Percentiles rank a stretch among this genome's conserved stretches.
Evolutionary conservation across 2,888 invertebrate genomes (phyloP).

Genomic region (Dasypolia templi): DNA sequence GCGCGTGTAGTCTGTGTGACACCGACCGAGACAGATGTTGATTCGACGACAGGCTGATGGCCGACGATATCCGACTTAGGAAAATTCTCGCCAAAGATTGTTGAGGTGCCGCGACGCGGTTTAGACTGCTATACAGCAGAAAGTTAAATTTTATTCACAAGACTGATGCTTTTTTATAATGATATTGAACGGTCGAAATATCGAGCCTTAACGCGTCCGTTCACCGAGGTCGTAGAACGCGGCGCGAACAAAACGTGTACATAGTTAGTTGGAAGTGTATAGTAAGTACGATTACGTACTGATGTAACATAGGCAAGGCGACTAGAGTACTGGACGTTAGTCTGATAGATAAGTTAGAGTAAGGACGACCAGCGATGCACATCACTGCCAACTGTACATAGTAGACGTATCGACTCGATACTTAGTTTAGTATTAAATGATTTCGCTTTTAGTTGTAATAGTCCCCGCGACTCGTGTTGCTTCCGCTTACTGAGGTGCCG

Average conservation of each 20-base stretch:
- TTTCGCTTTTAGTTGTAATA: constrained; percentile 73
- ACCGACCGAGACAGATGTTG: constrained; percentile 79
- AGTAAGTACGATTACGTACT: constrained; percentile 64
- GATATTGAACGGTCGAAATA: constrained; percentile 77
- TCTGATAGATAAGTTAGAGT: constrained; percentile 80
- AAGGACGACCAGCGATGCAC: constrained; percentile 85
- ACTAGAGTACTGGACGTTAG: constrained; percentile 76
- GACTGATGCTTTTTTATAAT: constrained; percentile 89
- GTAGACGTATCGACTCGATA: constrained; percentile 72
- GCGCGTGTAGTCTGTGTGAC: constrained; percentile 43
- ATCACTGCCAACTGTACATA: constrained; percentile 89
- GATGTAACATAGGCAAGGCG: constrained; percentile 70
- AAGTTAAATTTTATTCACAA: constrained; percentile 84
- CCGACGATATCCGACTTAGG: constrained; percentile 68
- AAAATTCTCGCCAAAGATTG: constrained; percentile 85
- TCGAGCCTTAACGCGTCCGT: constrained; percentile 71
- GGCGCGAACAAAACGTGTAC: constrained; percentile 80
- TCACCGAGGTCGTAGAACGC: constrained; percentile 60
- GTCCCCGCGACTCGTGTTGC: constrained; percentile 70
- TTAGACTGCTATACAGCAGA: constrained; percentile 76
- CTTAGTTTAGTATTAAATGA: constrained; percentile 73
- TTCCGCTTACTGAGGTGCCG: constrained; percentile 72
- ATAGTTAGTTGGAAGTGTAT: constrained; percentile 83
- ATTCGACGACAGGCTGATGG: constrained; percentile 72
- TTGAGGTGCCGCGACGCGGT: constrained; percentile 74